phyloP scores from a whole-genome alignment of 2,113 vertebrate genomes.

The Channa argus region DNA sequence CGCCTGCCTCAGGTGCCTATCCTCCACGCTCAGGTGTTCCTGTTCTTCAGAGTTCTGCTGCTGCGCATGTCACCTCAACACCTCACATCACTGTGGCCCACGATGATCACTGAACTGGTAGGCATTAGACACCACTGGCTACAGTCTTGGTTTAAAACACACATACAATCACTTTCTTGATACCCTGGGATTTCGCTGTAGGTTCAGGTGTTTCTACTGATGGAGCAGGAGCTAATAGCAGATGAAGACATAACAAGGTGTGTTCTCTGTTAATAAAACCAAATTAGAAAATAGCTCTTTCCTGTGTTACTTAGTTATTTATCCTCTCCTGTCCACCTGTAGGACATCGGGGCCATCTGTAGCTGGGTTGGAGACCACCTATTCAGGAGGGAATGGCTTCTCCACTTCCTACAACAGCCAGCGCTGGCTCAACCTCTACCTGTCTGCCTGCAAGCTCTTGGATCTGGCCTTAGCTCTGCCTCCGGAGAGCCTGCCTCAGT shows the following conservation, averaged over 20 bases:
- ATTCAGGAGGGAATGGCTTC: slow-evolving; percentile 97
- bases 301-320: neutral
- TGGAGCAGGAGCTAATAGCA: slow-evolving; percentile 85
- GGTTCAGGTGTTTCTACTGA: slow-evolving; percentile 80
- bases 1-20: slow-evolving; percentile 98
- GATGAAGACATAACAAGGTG: slow-evolving; percentile 99
- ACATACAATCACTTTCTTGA: neutral
- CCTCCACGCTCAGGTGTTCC: slow-evolving; percentile 98
- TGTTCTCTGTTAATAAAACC: neutral
- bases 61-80: slow-evolving; percentile 98
- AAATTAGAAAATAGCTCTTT: neutral
- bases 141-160: too few relatives aligned
- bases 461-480: slow-evolving; percentile 96
- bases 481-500: slow-evolving; percentile 97
- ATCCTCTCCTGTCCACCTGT: slow-evolving; percentile 23
- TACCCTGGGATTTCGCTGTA: slow-evolving; percentile 12
- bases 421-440: slow-evolving; percentile 98
- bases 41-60: slow-evolving; percentile 98
- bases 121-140: slow-evolving; percentile 47
- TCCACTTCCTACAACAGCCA: slow-evolving; percentile 99
- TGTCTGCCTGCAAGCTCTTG: slow-evolving; percentile 98
- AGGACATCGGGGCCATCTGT: slow-evolving; percentile 95
- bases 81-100: slow-evolving; percentile 98
- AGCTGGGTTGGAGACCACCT: slow-evolving; percentile 96
- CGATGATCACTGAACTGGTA: slow-evolving; percentile 99